These are phyloP conservation scores for Aurelia sp. DNA, from an alignment of 30 jellyfish, hydroid and myxozoan species.

Conservation along the genomic window DNA sequence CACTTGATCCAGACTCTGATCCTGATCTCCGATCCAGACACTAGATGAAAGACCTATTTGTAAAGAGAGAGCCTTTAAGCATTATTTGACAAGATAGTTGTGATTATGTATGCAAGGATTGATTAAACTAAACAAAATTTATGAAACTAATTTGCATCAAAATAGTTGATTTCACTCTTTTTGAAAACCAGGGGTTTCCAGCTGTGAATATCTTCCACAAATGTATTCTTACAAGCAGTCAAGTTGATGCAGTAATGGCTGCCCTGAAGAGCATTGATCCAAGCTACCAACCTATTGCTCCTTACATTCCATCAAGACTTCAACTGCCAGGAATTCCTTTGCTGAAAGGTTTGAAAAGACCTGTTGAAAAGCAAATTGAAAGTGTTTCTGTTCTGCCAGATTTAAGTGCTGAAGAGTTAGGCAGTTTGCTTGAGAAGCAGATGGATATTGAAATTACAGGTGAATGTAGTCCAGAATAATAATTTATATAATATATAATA, in stretches of 20 bases:
- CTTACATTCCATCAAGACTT: constrained; percentile 12
- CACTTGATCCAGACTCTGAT: too few species aligned
- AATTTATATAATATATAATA: too few species aligned
- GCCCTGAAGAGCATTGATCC: constrained; percentile 64
- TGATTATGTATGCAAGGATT: too few species aligned
- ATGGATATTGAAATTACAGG: constrained; percentile 66
- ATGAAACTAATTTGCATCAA: too few species aligned
- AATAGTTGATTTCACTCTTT: too few species aligned
- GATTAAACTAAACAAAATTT: too few species aligned
- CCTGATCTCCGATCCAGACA: too few species aligned
- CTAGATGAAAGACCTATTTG: too few species aligned
- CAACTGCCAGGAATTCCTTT: constrained; percentile 3
- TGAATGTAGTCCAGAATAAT: neutral
- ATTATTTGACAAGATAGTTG: too few species aligned
- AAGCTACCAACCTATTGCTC: constrained; percentile 7
- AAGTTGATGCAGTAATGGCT: constrained; percentile 41
- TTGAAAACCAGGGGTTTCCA: constrained; percentile 30
- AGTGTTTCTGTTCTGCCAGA: constrained; percentile 17
- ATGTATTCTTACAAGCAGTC: constrained; percentile 32
- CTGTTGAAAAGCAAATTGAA: neutral
- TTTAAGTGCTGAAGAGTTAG: constrained; percentile 8
- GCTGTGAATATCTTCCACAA: constrained; percentile 47
- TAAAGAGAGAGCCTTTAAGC: too few species aligned
- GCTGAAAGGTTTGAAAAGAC: constrained; percentile 13
- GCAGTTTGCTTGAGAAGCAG: constrained; percentile 38